Conservation (phyloP, 2,113 vertebrate genomes). For the Hassar affinis region DNA sequence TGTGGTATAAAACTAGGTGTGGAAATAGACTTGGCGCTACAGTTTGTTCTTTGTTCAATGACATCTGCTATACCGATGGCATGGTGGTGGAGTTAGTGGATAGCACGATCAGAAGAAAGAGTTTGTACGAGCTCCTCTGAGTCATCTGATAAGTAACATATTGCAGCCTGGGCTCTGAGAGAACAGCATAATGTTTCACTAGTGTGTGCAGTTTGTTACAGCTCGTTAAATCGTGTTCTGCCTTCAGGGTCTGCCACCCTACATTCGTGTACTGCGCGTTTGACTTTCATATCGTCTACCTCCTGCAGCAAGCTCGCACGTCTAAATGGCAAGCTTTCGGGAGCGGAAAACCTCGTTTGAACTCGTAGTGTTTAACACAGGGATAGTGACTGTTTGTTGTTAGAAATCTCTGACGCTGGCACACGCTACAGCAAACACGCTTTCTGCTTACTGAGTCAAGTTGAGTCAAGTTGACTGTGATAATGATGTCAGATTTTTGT, state of each 20-base stretch:
- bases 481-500: not conserved
- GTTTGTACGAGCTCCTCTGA: not conserved
- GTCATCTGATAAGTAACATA: slow-evolving; percentile 24
- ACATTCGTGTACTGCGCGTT: not conserved
- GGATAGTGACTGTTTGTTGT: not conserved
- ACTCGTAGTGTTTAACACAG: not conserved
- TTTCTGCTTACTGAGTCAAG: not conserved
- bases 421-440: not conserved
- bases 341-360: not conserved
- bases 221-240: slow-evolving; percentile 20
- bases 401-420: not conserved
- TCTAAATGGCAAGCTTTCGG: not conserved
- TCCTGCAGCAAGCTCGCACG: not conserved
- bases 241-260: slow-evolving; percentile 21
- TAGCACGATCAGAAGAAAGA: not conserved
- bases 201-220: slow-evolving; percentile 3
- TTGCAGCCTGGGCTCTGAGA: slow-evolving; percentile 18
- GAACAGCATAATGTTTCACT: slow-evolving; percentile 20
- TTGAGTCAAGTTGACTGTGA: no score
- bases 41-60: not conserved
- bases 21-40: not conserved
- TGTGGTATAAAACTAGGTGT: not conserved
- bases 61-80: not conserved
- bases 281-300: not conserved
- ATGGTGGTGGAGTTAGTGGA: not conserved